Evolutionary conservation across 1,140 invertebrate genomes (phyloP).

Genomic region (Caerostris extrusa): DNA sequence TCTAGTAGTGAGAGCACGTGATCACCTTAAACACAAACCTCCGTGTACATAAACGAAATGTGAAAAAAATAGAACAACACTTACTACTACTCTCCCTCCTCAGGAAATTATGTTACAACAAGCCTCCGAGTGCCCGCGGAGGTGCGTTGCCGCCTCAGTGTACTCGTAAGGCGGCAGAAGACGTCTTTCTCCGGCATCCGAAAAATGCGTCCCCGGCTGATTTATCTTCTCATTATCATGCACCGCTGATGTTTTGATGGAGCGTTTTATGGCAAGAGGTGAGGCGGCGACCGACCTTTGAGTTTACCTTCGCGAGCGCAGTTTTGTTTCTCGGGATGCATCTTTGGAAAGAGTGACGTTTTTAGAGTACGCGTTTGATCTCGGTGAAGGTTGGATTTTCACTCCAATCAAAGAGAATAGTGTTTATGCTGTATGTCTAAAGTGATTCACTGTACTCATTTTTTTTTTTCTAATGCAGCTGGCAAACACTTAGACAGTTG

Average conservation of each 20-base stretch:
- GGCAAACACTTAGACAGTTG: no score
- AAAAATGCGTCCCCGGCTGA: not conserved
- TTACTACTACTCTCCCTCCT: not conserved
- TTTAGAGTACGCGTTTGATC: no score
- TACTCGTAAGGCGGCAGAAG: not conserved
- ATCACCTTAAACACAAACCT: no score
- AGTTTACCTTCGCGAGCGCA: not conserved
- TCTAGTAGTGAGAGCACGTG: no score
- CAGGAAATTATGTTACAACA: not conserved
- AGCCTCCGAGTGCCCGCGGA: not conserved
- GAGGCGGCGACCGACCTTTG: not conserved
- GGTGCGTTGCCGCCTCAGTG: not conserved
- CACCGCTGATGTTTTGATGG: conserved; percentile 25
- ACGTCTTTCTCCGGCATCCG: not conserved
- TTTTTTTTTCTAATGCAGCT: no score
- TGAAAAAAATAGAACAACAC: no score
- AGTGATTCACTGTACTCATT: no score
- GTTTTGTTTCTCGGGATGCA: not conserved
- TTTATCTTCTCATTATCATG: not conserved
- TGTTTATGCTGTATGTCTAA: no score
- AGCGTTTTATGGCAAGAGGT: not conserved
- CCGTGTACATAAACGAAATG: no score
- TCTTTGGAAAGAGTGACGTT: not conserved
- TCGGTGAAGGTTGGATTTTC: no score
- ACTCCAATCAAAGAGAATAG: no score